phyloP scores from a whole-genome alignment of 2,797 vertebrate genomes.

The Neosilurus hyrtlii region DNA sequence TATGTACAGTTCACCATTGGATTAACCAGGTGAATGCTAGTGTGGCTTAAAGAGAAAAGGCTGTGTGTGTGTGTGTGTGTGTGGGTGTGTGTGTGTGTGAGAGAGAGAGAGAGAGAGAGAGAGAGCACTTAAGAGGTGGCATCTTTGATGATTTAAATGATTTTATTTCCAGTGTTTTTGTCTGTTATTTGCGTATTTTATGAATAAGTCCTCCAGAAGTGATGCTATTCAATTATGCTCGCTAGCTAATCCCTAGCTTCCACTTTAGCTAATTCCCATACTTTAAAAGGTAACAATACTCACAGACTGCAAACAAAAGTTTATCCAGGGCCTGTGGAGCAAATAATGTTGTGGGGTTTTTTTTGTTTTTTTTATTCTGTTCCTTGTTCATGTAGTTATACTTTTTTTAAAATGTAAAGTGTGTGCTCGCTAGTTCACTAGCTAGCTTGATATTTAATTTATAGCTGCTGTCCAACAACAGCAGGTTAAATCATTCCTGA shows the following conservation, averaged over 20 bases:
- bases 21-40: not conserved
- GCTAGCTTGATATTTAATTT: not conserved
- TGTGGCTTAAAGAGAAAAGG: not conserved
- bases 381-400: not conserved
- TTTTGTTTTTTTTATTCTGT: not conserved
- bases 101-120: too few species aligned
- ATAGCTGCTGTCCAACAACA: not conserved
- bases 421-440: not conserved
- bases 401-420: not conserved
- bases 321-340: not conserved
- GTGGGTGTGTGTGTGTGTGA: too few species aligned
- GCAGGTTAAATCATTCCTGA: not conserved
- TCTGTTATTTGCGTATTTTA: not conserved
- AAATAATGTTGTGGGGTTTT: not conserved
- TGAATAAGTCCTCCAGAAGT: not conserved
- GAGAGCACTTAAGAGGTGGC: not conserved
- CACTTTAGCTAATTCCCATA: not conserved
- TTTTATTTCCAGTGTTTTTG: not conserved
- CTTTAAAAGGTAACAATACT: not conserved
- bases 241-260: not conserved
- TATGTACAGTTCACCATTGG: constrained; percentile 21
- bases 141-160: not conserved
- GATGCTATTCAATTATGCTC: not conserved
- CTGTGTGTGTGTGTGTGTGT: not conserved
- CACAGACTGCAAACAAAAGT: not conserved